phyloP scores from a whole-genome alignment of 2,888 invertebrate genomes.

The Clepsis dumicolana region DNA sequence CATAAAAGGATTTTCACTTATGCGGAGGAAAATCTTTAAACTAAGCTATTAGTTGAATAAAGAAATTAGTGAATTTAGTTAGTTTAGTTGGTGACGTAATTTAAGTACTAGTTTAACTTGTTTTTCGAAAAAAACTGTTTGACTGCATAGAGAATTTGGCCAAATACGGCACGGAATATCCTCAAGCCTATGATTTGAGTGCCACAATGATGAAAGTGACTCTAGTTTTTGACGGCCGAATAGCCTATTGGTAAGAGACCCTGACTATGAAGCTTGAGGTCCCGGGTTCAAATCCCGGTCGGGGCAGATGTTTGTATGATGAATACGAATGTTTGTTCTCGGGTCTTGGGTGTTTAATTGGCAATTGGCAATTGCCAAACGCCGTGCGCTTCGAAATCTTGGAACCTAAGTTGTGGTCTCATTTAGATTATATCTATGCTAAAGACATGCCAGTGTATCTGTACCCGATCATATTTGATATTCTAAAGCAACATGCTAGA shows the following conservation, averaged over 20 bases:
- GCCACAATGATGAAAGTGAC: slow-evolving; percentile 56
- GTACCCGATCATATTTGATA: slow-evolving; percentile 38
- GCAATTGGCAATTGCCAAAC: slow-evolving; percentile 57
- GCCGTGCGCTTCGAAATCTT: slow-evolving; percentile 47
- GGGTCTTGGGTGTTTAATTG: too few species aligned
- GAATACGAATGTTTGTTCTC: too few species aligned
- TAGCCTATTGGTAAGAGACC: slow-evolving; percentile 57
- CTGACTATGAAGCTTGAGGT: too few species aligned
- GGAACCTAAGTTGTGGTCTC: slow-evolving; percentile 50
- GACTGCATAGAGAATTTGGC: slow-evolving; percentile 52
- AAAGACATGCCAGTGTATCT: slow-evolving; percentile 46
- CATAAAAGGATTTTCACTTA: too few species aligned
- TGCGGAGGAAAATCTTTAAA: too few species aligned
- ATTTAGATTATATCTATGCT: slow-evolving; percentile 63
- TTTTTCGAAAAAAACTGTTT: too few species aligned
- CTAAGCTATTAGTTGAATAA: too few species aligned
- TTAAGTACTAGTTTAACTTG: too few species aligned
- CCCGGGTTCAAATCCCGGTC: too few species aligned
- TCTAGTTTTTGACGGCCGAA: slow-evolving; percentile 57
- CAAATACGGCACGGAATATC: slow-evolving; percentile 50
- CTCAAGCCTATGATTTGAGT: slow-evolving; percentile 60
- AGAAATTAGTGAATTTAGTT: too few species aligned
- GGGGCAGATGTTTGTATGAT: too few species aligned
- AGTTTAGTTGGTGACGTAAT: too few species aligned
- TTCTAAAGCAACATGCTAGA: slow-evolving; percentile 13